phyloP scores from a whole-genome alignment of 2,113 vertebrate genomes.

The Sterrhoptilus dennistouni region DNA sequence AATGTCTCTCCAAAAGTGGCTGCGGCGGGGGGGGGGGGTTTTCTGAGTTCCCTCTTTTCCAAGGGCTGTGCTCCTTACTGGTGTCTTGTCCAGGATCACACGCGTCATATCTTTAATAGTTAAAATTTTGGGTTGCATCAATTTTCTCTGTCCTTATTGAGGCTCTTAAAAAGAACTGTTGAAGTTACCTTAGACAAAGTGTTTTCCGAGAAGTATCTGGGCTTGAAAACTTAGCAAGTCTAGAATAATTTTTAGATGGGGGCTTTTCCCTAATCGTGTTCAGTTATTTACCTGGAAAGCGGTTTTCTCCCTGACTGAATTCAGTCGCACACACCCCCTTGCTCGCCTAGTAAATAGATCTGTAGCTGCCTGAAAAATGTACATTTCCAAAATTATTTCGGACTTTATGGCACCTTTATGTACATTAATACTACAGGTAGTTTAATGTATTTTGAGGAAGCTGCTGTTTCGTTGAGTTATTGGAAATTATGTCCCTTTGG shows the following conservation, averaged over 20 bases:
- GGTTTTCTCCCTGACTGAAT: rapidly evolving
- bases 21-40: too few species aligned
- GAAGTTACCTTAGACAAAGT: rapidly evolving
- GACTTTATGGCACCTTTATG: rapidly evolving
- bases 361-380: not conserved
- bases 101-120: rapidly evolving
- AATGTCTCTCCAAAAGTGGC: rapidly evolving
- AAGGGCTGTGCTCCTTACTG: rapidly evolving
- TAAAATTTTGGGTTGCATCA: rapidly evolving
- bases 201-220: rapidly evolving
- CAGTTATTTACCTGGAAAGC: rapidly evolving
- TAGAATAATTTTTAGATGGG: rapidly evolving
- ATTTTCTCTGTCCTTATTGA: rapidly evolving
- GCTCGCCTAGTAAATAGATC: rapidly evolving
- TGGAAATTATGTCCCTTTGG: rapidly evolving
- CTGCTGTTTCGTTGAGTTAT: rapidly evolving
- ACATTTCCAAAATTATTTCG: not conserved
- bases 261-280: rapidly evolving
- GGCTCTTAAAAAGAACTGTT: rapidly evolving
- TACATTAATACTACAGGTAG: rapidly evolving
- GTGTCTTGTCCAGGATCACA: rapidly evolving
- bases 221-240: rapidly evolving
- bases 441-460: not conserved
- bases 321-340: rapidly evolving
- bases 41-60: rapidly evolving